A percentile compares a stretch with the other conserved stretches of the same genome.
These are phyloP conservation scores for Montipora efflorescens DNA, from an alignment of 64 coral and sea anemone species.

Conservation along the genomic window DNA sequence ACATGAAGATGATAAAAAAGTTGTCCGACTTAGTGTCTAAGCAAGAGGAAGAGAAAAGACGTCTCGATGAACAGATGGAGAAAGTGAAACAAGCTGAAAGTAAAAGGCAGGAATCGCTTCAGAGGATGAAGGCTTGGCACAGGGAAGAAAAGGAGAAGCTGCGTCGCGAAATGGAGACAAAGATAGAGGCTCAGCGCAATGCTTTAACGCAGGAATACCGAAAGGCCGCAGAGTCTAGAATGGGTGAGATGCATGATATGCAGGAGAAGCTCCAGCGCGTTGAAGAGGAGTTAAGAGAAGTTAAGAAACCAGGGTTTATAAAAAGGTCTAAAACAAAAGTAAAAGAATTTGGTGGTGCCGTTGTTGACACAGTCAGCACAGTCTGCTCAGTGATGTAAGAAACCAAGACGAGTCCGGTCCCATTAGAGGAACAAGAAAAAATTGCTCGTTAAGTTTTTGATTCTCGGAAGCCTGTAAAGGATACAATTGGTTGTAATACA, in stretches of 20 bases:
- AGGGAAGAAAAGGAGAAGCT: slow-evolving; percentile 6
- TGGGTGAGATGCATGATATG: not conserved
- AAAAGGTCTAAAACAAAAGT: not conserved
- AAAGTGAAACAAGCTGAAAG: not conserved
- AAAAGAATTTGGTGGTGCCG: not conserved
- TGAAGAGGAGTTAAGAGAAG: not conserved
- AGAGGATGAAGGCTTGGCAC: not conserved
- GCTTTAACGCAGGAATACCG: slow-evolving; percentile 3
- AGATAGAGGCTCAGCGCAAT: not conserved
- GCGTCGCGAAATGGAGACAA: slow-evolving; percentile 22
- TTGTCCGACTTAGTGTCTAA: slow-evolving; percentile 6
- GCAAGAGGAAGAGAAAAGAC: slow-evolving; percentile 26
- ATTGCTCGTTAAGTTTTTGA: no score
- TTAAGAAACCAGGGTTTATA: not conserved
- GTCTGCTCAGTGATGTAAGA: not conserved
- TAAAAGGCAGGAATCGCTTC: not conserved
- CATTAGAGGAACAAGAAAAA: no score
- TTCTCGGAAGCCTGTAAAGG: no score
- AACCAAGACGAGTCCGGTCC: not conserved
- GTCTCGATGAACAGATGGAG: slow-evolving; percentile 1
- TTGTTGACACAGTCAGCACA: not conserved
- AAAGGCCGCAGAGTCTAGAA: not conserved
- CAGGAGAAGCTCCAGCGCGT: not conserved
- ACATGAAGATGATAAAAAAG: slow-evolving; percentile 28
- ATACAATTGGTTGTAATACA: no score